phyloP scores from a whole-genome alignment of 2,888 invertebrate genomes.

The Gerris lacustris region DNA sequence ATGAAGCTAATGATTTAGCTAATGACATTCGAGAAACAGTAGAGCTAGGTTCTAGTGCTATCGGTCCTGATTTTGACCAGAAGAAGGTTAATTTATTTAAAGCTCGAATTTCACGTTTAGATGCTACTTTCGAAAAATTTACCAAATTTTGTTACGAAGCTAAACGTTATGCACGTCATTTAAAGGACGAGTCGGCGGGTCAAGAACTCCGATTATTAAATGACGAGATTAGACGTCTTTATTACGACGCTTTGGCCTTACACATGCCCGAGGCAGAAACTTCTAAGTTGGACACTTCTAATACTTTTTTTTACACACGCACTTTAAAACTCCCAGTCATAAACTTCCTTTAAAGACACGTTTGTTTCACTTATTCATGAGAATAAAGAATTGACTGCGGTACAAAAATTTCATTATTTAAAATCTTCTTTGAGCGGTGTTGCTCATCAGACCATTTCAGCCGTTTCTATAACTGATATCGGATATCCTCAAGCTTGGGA shows the following conservation, averaged over 20 bases:
- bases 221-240: neutral
- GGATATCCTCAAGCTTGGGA: slow-evolving; percentile 10
- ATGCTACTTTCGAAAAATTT: neutral
- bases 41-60: too few relatives aligned
- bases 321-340: neutral
- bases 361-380: slow-evolving; percentile 9
- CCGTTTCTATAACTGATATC: slow-evolving; percentile 2
- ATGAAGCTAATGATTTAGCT: too few relatives aligned
- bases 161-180: neutral
- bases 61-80: too few relatives aligned
- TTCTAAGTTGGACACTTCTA: neutral
- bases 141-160: neutral
- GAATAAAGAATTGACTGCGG: neutral
- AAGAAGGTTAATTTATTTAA: neutral
- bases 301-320: neutral
- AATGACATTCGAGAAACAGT: too few relatives aligned
- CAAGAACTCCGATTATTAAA: neutral
- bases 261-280: neutral
- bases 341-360: slow-evolving; percentile 10
- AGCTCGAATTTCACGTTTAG: neutral
- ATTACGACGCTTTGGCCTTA: neutral
- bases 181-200: neutral
- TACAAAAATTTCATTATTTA: slow-evolving; percentile 11
- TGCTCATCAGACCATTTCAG: neutral
- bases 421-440: slow-evolving; percentile 10